Base-by-base conservation (phyloP, 1,140 invertebrate genomes). In the Asobara japonica region DNA sequence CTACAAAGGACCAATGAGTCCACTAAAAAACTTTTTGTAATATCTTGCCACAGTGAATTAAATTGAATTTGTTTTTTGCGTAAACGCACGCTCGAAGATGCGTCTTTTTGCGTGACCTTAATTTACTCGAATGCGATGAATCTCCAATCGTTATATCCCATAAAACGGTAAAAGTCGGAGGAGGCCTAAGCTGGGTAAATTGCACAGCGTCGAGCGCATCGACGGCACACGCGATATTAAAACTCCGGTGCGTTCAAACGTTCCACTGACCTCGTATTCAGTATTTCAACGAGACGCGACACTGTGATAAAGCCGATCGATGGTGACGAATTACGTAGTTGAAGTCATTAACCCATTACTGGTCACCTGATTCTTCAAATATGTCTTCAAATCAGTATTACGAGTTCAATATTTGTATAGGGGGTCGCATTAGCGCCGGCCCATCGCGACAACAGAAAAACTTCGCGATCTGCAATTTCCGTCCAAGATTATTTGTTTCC, bases 161-260 rank as follows among this genome's bases (percentile, higher is more conserved):
- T 69, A 69, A 69, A 61, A 69, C 67, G 51, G 67, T 69, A 69
- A 69, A 69, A 60, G 67, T 60, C 51, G n/a, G 22, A 33, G 18
- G 22, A 56, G 51, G 20, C 7, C 41, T 45, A 67, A 67, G 48
- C 30, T n/a, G 22, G 25, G 22, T 27, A 56, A 56, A 56, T 56
- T 56, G 51, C 51, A 10, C 51, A 56, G 51, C 51, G 25, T 56
- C 25, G 51, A 56, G 25, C 6, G 18, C 66, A 48, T 68, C 41
- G 18, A 56, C 20, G 41, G 33, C 38, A 48, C 66, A 31, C 45
- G 66, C 25, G 20, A 41, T 68, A 56, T 68, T 56, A 56, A 68
- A 29, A 51, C 13, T 10, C 1, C 8, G 3, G 20, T 56, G 22
- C 51, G 51, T 56, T 25, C 22, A 56, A 56, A 56, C 13, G 51